Conservation (phyloP, 2,113 vertebrate species). For the Elanus axillaris region DNA sequence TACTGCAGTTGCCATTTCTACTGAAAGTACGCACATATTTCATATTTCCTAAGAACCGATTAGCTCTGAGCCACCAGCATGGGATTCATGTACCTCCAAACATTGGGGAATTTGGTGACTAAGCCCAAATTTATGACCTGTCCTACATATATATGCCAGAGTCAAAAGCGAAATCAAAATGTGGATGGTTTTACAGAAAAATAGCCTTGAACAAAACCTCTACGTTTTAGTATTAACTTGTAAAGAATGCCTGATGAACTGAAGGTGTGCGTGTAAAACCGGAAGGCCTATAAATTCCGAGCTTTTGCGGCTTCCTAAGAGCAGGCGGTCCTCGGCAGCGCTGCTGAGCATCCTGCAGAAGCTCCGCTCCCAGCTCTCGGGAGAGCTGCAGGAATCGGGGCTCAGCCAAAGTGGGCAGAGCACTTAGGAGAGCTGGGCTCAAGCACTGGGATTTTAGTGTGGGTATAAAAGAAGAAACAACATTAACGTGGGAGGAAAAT, state of each 20-base stretch:
- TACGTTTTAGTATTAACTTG: not conserved
- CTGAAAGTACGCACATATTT: not conserved
- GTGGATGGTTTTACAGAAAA: not conserved
- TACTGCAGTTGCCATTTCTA: not conserved
- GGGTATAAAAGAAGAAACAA: not conserved
- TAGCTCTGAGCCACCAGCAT: not conserved
- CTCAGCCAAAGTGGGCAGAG: accelerated
- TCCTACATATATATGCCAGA: not conserved
- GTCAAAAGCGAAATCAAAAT: not conserved
- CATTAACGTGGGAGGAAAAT: not conserved
- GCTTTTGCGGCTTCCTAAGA: not conserved
- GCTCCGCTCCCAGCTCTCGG: accelerated
- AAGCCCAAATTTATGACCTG: not conserved
- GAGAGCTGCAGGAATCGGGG: not conserved
- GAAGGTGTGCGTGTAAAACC: not conserved
- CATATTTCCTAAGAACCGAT: not conserved
- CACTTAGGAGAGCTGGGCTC: not conserved
- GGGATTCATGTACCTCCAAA: conserved; percentile 63
- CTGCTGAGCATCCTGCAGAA: not conserved
- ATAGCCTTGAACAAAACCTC: not conserved
- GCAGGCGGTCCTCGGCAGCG: not conserved
- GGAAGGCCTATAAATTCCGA: not conserved
- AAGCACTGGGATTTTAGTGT: not conserved
- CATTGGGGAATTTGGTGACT: not conserved
- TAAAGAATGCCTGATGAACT: not conserved